These are phyloP conservation scores for Rhinogobio ventralis DNA, from an alignment of 2,797 vertebrate species.

Conservation along the genomic window DNA sequence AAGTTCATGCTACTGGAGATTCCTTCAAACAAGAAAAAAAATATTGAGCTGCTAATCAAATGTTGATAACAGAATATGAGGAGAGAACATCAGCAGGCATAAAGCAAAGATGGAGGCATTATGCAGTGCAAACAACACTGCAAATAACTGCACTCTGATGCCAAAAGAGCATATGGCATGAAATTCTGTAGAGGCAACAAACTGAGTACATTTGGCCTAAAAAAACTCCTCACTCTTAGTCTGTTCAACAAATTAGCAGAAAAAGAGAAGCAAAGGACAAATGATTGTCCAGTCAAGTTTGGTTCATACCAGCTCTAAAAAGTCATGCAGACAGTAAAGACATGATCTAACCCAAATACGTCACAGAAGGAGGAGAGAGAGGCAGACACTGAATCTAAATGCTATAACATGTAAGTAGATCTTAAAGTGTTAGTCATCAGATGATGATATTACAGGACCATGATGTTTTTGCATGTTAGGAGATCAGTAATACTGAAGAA, in stretches of 20 bases:
- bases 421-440: slow-evolving; percentile 28
- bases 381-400: slow-evolving; percentile 38
- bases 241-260: slow-evolving; percentile 18
- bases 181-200: slow-evolving; percentile 21
- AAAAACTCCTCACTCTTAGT: neutral
- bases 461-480: slow-evolving; percentile 37
- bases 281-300: neutral
- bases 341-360: slow-evolving; percentile 22
- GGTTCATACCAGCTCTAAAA: neutral
- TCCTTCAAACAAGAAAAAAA: slow-evolving; percentile 74
- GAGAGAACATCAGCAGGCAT: slow-evolving; percentile 20
- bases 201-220: neutral
- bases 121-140: slow-evolving; percentile 33
- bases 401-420: slow-evolving; percentile 1
- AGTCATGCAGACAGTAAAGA: slow-evolving; percentile 22
- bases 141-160: slow-evolving; percentile 18
- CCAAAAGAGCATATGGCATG: slow-evolving; percentile 20
- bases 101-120: slow-evolving; percentile 38
- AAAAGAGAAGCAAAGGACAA: neutral
- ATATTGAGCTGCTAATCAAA: slow-evolving; percentile 16
- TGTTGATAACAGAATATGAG: slow-evolving; percentile 7
- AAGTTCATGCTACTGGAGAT: slow-evolving; percentile 99
- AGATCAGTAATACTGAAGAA: neutral
- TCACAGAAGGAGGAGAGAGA: slow-evolving; percentile 24
- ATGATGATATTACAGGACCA: slow-evolving; percentile 26